These are phyloP conservation scores for Coleophora deauratella DNA, from an alignment of 2,888 invertebrate genomes.

Conservation along the genomic window DNA sequence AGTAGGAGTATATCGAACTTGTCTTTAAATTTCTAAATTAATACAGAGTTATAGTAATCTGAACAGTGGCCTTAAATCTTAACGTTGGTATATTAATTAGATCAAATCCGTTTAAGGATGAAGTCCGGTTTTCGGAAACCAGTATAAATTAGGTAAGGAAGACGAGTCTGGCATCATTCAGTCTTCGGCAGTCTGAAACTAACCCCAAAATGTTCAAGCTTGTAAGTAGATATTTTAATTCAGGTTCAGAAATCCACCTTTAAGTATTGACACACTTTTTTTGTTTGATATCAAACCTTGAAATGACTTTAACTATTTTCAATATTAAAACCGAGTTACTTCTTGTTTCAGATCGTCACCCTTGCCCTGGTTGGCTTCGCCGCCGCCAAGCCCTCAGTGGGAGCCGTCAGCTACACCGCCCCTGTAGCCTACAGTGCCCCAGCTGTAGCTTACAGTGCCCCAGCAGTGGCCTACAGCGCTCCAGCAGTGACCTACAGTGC, in stretches of 20 bases:
- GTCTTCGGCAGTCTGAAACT: slow-evolving; percentile 16
- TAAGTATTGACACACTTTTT: too few species aligned
- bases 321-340: too few species aligned
- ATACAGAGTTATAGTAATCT: too few species aligned
- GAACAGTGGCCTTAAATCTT: too few species aligned
- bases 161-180: slow-evolving; percentile 20
- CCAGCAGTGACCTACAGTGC: slow-evolving; percentile 5
- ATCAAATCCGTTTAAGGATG: slow-evolving; percentile 12
- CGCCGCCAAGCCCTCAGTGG: slow-evolving; percentile 13
- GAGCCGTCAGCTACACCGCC: slow-evolving; percentile 3
- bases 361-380: slow-evolving; percentile 15
- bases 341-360: slow-evolving; percentile 5
- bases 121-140: slow-evolving; percentile 19
- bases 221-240: slow-evolving; percentile 16
- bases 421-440: slow-evolving; percentile 8
- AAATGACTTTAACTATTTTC: too few species aligned
- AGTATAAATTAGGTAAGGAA: slow-evolving; percentile 19
- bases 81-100: too few species aligned
- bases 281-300: too few species aligned
- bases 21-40: too few species aligned
- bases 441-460: slow-evolving; percentile 9
- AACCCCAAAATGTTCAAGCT: slow-evolving; percentile 23
- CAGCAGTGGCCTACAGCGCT: slow-evolving; percentile 7
- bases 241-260: too few species aligned
- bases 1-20: slow-evolving; percentile 12